Percentiles rank a stretch among this genome's conserved stretches.
These are phyloP conservation scores for Drosophila stalkeri DNA, from an alignment of 2,888 invertebrate species.

Conservation along the genomic window DNA sequence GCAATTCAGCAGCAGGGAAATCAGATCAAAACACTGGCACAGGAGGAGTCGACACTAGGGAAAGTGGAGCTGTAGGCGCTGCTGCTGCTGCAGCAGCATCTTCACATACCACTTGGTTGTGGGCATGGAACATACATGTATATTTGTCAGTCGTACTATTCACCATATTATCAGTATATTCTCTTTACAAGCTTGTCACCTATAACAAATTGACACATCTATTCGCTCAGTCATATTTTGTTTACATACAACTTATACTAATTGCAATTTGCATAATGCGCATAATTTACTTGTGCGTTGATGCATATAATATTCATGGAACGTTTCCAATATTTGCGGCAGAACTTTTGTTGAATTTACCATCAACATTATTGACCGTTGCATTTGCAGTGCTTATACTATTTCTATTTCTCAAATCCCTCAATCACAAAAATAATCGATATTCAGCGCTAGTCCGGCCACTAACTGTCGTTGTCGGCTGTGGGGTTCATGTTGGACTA, in stretches of 20 bases:
- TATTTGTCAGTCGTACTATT: conserved; percentile 94
- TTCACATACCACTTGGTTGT: conserved; percentile 88
- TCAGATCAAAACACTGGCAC: not conserved
- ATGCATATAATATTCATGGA: conserved; percentile 95
- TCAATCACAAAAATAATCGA: conserved; percentile 90
- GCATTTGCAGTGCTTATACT: conserved; percentile 95
- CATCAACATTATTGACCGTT: conserved; percentile 94
- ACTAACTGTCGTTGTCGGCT: conserved; percentile 91
- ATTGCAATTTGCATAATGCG: conserved; percentile 93
- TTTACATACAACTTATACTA: conserved; percentile 93
- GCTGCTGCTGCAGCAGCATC: conserved; percentile 62
- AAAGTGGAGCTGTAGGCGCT: not conserved
- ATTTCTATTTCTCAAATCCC: conserved; percentile 92
- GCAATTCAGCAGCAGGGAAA: conserved; percentile 10
- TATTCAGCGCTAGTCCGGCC: conserved; percentile 91
- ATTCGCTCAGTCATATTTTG: conserved; percentile 94
- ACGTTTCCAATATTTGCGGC: conserved; percentile 92
- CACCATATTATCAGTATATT: conserved; percentile 92
- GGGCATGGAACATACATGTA: conserved; percentile 96
- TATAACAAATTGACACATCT: conserved; percentile 94
- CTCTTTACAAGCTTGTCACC: conserved; percentile 93
- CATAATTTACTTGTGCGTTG: conserved; percentile 95
- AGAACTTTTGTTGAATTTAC: conserved; percentile 93
- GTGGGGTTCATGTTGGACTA: conserved; percentile 91
- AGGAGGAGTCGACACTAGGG: conserved; percentile 53